These are phyloP conservation scores for Sphinx pinastri DNA, from an alignment of 2,888 invertebrate species.

Conservation along the genomic window DNA sequence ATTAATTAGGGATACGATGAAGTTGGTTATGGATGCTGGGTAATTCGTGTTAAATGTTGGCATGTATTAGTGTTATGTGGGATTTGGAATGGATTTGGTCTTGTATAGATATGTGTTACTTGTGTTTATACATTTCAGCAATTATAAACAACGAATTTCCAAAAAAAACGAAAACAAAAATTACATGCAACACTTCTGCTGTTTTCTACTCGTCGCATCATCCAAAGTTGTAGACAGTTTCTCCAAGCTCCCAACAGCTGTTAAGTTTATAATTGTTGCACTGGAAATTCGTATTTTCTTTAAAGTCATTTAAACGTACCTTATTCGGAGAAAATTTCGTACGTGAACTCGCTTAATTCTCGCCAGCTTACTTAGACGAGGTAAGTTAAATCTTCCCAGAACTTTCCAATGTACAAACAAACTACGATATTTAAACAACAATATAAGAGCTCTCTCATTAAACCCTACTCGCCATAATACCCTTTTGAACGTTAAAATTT, in stretches of 20 bases:
- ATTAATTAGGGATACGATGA: slow-evolving; percentile 44
- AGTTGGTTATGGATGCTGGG: slow-evolving; percentile 33
- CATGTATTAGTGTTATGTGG: not conserved
- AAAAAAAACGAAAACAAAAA: not conserved
- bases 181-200: not conserved
- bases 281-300: not conserved
- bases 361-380: not conserved
- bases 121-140: not conserved
- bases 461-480: not conserved
- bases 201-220: not conserved
- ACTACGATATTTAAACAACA: slow-evolving; percentile 4
- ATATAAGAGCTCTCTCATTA: slow-evolving; percentile 7
- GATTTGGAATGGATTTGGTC: not conserved
- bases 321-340: not conserved
- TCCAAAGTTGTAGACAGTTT: not conserved
- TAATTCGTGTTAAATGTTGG: slow-evolving; percentile 26
- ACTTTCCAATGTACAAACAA: slow-evolving; percentile 1
- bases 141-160: no score
- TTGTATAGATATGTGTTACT: not conserved
- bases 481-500: slow-evolving; percentile 19
- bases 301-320: slow-evolving; percentile 8
- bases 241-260: not conserved
- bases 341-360: slow-evolving; percentile 1
- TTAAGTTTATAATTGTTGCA: not conserved
- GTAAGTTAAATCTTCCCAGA: slow-evolving; percentile 21